Evolutionary conservation across 2,113 vertebrate species (phyloP).

Genomic region (Pterocles gutturalis): DNA sequence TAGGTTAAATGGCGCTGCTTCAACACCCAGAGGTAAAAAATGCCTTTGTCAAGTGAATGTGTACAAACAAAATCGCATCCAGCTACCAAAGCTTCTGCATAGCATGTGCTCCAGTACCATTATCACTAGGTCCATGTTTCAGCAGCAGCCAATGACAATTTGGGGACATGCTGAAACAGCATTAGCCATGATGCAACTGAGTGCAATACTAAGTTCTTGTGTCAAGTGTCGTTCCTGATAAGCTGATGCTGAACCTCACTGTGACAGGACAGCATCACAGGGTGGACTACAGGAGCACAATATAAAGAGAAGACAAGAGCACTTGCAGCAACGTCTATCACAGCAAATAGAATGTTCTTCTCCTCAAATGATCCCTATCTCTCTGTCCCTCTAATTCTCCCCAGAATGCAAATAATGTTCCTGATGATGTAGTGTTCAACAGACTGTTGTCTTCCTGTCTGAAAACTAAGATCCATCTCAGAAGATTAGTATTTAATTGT

Average conservation of each 20-base stretch:
- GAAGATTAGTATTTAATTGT: neutral
- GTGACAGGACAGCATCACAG: neutral
- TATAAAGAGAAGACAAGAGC: neutral
- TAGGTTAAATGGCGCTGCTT: neutral
- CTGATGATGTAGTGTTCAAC: neutral
- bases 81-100: neutral
- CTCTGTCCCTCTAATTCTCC: neutral
- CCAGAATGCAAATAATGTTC: neutral
- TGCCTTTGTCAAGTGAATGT: neutral
- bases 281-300: neutral
- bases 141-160: conserved; percentile 49
- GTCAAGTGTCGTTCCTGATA: conserved; percentile 13
- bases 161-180: conserved; percentile 34
- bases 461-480: neutral
- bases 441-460: neutral
- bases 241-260: neutral
- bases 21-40: neutral
- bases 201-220: conserved; percentile 20
- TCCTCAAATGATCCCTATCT: neutral
- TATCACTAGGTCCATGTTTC: conserved; percentile 21
- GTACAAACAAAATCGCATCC: neutral
- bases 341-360: neutral
- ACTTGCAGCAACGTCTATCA: neutral
- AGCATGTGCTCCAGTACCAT: neutral
- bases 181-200: neutral